A percentile compares a stretch with the other conserved stretches of the same genome.
phyloP scores from a whole-genome alignment of 1,140 invertebrate genomes.

The Thrips palmi region DNA sequence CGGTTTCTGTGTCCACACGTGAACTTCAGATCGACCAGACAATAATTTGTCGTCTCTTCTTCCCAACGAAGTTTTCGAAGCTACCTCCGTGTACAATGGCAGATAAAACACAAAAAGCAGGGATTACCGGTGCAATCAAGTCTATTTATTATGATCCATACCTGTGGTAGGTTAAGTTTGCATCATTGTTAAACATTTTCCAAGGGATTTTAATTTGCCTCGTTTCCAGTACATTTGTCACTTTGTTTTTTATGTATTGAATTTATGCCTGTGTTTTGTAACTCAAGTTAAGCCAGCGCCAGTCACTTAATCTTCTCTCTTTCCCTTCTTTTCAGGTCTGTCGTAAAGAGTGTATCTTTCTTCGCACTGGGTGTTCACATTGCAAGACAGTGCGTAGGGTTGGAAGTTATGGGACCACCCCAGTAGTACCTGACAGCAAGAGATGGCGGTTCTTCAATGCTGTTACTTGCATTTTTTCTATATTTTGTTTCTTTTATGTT shows the following conservation, averaged over 20 bases:
- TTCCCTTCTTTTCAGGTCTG: not conserved
- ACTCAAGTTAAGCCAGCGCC: too few relatives aligned
- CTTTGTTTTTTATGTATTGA: slow-evolving; percentile 2
- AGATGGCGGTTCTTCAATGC: too few relatives aligned
- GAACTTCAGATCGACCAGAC: too few relatives aligned
- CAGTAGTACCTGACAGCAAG: not conserved
- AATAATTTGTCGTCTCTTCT: too few relatives aligned
- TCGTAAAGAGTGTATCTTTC: not conserved
- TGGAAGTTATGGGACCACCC: not conserved
- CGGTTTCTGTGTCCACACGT: too few relatives aligned
- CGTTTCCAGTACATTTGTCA: slow-evolving; percentile 1
- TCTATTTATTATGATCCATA: slow-evolving; percentile 2
- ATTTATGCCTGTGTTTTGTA: too few relatives aligned
- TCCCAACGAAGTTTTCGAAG: not conserved
- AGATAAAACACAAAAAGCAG: not conserved
- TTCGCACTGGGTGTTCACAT: not conserved
- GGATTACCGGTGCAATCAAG: not conserved
- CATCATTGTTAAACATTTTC: too few relatives aligned
- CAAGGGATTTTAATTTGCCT: too few relatives aligned
- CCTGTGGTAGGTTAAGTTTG: too few relatives aligned
- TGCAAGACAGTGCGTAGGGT: not conserved
- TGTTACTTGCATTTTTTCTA: too few relatives aligned
- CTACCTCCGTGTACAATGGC: not conserved
- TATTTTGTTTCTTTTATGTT: not conserved
- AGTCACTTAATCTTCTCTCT: too few relatives aligned